Evolutionary conservation across 2,113 vertebrate species (phyloP).

Genomic region (Tiliqua scincoides): DNA sequence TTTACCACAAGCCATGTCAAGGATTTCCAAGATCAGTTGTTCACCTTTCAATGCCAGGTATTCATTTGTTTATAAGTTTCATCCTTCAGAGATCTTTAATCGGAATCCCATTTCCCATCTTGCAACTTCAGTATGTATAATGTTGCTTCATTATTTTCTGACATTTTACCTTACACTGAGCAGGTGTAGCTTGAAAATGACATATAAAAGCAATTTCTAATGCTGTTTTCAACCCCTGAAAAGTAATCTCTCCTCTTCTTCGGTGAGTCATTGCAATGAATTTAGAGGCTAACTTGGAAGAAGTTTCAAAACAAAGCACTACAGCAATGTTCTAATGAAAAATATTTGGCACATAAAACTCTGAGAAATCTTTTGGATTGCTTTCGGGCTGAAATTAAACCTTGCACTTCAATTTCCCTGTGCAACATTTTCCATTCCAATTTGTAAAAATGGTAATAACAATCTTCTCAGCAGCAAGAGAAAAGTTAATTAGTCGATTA

Average conservation of each 20-base stretch:
- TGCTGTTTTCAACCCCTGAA: slow-evolving; percentile 44
- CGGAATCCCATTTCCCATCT: slow-evolving; percentile 65
- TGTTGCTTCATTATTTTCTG: slow-evolving; percentile 76
- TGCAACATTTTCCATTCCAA: not conserved
- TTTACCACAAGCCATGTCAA: slow-evolving; percentile 22
- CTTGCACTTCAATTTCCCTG: not conserved
- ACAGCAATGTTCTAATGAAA: not conserved
- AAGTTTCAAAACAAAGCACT: slow-evolving; percentile 32
- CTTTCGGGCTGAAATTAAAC: not conserved
- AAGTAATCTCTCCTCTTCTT: slow-evolving; percentile 55
- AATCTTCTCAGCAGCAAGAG: not conserved
- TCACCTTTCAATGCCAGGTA: slow-evolving; percentile 53
- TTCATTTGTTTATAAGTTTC: slow-evolving; percentile 70
- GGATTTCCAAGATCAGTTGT: slow-evolving; percentile 56
- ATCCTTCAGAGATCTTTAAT: slow-evolving; percentile 74
- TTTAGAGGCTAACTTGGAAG: slow-evolving; percentile 22
- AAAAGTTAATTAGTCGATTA: not conserved
- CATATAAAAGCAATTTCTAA: slow-evolving; percentile 70
- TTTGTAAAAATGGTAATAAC: not conserved
- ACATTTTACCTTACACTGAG: slow-evolving; percentile 71
- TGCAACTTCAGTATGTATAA: slow-evolving; percentile 67
- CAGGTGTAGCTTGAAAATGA: slow-evolving; percentile 71
- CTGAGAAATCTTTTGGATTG: not conserved
- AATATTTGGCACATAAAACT: not conserved
- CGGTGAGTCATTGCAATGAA: slow-evolving; percentile 47